Percentiles rank a stretch among this genome's conserved stretches.
Evolutionary conservation across 2,113 vertebrate species (phyloP).

Genomic region (Salminus brasiliensis): DNA sequence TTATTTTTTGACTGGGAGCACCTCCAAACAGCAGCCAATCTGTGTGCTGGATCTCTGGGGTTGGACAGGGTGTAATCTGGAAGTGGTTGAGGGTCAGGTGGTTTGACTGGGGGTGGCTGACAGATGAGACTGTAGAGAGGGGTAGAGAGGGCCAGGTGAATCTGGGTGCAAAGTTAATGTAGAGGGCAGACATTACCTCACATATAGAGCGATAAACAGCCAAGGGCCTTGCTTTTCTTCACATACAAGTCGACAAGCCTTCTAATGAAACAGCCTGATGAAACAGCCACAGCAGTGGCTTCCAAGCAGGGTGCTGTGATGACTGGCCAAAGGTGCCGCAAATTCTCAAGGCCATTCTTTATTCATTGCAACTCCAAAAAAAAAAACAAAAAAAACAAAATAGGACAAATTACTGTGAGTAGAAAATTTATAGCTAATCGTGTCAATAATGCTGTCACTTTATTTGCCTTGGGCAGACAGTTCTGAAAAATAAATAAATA

Average conservation of each 20-base stretch:
- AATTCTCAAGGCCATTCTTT: neutral
- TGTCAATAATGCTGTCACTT: no score
- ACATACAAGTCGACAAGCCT: conserved; percentile 2
- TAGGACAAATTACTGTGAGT: no score
- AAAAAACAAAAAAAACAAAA: neutral
- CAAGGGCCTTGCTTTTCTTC: conserved; percentile 14
- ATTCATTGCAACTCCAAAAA: neutral
- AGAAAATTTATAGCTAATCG: no score
- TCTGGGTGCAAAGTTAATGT: conserved; percentile 47
- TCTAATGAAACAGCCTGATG: neutral
- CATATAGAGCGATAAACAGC: conserved; percentile 20
- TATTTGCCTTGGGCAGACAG: no score
- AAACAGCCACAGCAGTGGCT: neutral
- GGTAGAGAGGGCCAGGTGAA: conserved; percentile 42
- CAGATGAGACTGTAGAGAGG: conserved; percentile 45
- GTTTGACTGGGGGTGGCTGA: conserved; percentile 23
- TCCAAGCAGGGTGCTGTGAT: neutral
- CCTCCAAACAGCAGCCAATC: conserved; percentile 46
- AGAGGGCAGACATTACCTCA: conserved; percentile 50
- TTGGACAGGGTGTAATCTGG: conserved; percentile 19
- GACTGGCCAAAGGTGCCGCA: neutral
- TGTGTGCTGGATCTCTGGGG: conserved; percentile 45
- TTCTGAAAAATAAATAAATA: no score
- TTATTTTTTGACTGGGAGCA: conserved; percentile 53
- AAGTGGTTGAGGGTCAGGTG: conserved; percentile 38